Evolutionary conservation across 2,113 vertebrate genomes (phyloP), one percentile per base, ranked within the genome.

Genomic region (Zapornia atra): DNA sequence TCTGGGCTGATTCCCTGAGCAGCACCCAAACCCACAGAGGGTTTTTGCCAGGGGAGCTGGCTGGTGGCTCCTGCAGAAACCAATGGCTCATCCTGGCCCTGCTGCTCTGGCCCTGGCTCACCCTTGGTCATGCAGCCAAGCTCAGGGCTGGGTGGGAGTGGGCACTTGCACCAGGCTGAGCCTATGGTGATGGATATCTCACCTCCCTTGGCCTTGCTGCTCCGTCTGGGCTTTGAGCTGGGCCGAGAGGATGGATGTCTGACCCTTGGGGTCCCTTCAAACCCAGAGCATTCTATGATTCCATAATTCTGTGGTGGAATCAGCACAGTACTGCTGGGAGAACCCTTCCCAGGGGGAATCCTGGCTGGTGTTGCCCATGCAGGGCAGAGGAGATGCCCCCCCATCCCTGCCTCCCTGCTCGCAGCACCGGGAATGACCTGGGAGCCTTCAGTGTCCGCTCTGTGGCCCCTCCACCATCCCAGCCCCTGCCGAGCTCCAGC

Each of bases 381-480:
- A 1, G 68, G 31, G 82, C 36, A 38, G 33, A 44, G 57, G 42
- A 79, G 53, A 5, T 60, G n/a, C 28, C 28, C 25, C 57, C 4
- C n/a, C n/a, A 12, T 40, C 64, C 44, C 2, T 48, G 7, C 17
- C 69, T 48, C 38, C 46, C 24, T 66, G 3, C 2, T 51, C 31
- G 54, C 40, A 36, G 56, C 2, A 2, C 11, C n/a, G 36, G 54
- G 42, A 38, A 9, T 1, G 0, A 38, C 29, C 12, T 3, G 2
- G 59, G 44, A 44, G 17, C 22, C 1, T 1, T 11, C n/a, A 36
- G 11, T 50, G 18, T 48, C 17, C 20, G 17, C 34, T 44, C 61
- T 31, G 20, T 2, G 6, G 11, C 50, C 17, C 9, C 42, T 44
- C 31, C 1, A 1, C 20, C 54, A 34, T 21, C 54, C 44, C 33